Percentiles rank a stretch among this genome's conserved stretches.
These are phyloP conservation scores for Styela plicata DNA, from an alignment of 23 tunicate genomes.

Conservation along the genomic window DNA sequence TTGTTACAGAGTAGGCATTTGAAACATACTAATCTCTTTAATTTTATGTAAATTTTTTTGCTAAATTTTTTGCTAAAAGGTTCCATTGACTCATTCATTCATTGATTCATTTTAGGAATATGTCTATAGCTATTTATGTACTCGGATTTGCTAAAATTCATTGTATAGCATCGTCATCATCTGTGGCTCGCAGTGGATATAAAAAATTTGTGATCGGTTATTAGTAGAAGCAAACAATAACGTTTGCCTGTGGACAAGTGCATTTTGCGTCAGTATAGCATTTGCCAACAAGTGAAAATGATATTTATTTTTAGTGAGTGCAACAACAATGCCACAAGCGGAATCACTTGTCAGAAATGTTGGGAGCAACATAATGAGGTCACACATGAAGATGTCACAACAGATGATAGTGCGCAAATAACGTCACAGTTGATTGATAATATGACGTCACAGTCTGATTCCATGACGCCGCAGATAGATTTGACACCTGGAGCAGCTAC, in stretches of 20 bases:
- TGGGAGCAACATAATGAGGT: constrained; percentile 13
- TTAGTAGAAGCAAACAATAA: too few relatives aligned
- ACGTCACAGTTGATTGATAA: neutral
- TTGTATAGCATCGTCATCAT: too few relatives aligned
- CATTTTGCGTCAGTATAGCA: too few relatives aligned
- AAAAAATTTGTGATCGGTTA: too few relatives aligned
- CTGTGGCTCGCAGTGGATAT: too few relatives aligned
- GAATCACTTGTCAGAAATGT: constrained; percentile 34
- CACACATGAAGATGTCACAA: neutral
- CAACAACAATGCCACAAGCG: neutral
- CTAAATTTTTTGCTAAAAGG: too few relatives aligned
- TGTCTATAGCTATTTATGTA: too few relatives aligned
- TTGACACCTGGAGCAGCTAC: neutral
- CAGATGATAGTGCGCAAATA: neutral
- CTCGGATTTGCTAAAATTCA: too few relatives aligned
- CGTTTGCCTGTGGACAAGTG: too few relatives aligned
- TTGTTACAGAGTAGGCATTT: neutral
- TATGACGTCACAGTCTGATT: neutral
- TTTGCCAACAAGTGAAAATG: neutral
- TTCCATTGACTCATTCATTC: too few relatives aligned
- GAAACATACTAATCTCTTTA: neutral
- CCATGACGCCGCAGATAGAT: neutral
- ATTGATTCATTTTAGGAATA: too few relatives aligned
- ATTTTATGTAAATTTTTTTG: neutral
- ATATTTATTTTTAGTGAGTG: neutral